A percentile compares a stretch with the other conserved stretches of the same genome.
phyloP scores from a whole-genome alignment of 2,888 invertebrate genomes.

The Xylocampa areola region DNA sequence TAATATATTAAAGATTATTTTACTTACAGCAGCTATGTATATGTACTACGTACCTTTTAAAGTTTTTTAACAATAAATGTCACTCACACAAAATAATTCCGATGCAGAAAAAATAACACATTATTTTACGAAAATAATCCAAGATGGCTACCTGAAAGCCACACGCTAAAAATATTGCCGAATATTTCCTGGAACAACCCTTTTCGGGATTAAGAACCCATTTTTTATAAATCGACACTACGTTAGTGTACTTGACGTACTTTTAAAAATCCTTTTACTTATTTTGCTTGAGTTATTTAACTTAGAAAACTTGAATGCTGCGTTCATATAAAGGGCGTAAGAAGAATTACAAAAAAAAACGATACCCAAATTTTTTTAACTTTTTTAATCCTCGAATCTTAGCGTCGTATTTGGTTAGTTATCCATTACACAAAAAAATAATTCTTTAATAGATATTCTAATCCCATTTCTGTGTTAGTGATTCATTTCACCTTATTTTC shows the following conservation, averaged over 20 bases:
- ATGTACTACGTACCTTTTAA: not conserved
- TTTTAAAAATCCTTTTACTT: constrained; percentile 49
- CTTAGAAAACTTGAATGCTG: not conserved
- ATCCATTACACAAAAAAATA: constrained; percentile 1
- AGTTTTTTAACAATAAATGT: constrained; percentile 9
- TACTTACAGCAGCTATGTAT: no score
- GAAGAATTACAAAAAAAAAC: not conserved
- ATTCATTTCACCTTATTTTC: no score
- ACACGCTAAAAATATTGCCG: constrained; percentile 57
- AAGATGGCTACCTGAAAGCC: constrained; percentile 51
- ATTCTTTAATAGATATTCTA: no score
- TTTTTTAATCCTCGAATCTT: no score
- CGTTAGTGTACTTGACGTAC: constrained; percentile 45
- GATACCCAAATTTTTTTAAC: not conserved
- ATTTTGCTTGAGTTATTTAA: constrained; percentile 38
- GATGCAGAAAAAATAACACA: constrained; percentile 11
- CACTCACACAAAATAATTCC: constrained; percentile 33
- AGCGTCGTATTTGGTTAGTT: no score
- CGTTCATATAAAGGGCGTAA: constrained; percentile 1
- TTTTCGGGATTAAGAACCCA: constrained; percentile 71
- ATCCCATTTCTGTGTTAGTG: no score
- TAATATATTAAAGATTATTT: no score
- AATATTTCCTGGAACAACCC: constrained; percentile 68
- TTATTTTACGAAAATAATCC: constrained; percentile 43
- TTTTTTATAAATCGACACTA: constrained; percentile 60